A percentile compares a stretch with the other conserved stretches of the same genome.
phyloP scores from a whole-genome alignment of 1,140 invertebrate species.

The Helicoverpa armigera region DNA sequence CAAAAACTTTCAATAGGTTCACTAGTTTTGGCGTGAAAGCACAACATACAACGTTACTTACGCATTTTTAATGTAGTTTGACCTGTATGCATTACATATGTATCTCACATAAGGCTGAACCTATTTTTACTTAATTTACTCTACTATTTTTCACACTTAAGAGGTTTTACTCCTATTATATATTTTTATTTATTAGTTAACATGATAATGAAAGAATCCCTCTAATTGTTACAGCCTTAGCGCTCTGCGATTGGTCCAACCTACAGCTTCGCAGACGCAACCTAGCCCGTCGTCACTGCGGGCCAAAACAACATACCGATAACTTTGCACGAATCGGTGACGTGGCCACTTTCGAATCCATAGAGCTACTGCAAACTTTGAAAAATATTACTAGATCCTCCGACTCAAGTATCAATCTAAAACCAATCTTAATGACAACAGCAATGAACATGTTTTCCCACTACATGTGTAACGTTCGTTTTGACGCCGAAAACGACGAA shows the following conservation, averaged over 20 bases:
- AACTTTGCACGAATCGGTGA: conserved; percentile 90
- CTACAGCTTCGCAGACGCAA: conserved; percentile 93
- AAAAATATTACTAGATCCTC: conserved; percentile 65
- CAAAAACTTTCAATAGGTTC: too few relatives aligned
- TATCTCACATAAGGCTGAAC: too few relatives aligned
- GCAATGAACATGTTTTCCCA: conserved; percentile 94
- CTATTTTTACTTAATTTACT: too few relatives aligned
- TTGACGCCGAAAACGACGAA: conserved; percentile 89
- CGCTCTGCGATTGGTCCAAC: conserved; percentile 95
- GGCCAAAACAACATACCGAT: conserved; percentile 91
- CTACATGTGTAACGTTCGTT: conserved; percentile 94
- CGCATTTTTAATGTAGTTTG: too few relatives aligned
- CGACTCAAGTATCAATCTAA: conserved; percentile 70
- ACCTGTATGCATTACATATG: too few relatives aligned
- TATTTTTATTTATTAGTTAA: too few relatives aligned
- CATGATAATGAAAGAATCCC: conserved; percentile 7
- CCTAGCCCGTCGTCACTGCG: conserved; percentile 92
- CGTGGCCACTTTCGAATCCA: conserved; percentile 88
- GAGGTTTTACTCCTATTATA: too few relatives aligned
- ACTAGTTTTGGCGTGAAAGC: background rate
- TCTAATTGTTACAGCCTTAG: conserved; percentile 90
- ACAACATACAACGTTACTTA: too few relatives aligned
- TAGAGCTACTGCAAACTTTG: conserved; percentile 87
- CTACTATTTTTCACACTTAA: too few relatives aligned
- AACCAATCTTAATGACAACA: conserved; percentile 89